Conservation (phyloP, 1,140 invertebrate species). For the Meloidogyne exigua region DNA sequence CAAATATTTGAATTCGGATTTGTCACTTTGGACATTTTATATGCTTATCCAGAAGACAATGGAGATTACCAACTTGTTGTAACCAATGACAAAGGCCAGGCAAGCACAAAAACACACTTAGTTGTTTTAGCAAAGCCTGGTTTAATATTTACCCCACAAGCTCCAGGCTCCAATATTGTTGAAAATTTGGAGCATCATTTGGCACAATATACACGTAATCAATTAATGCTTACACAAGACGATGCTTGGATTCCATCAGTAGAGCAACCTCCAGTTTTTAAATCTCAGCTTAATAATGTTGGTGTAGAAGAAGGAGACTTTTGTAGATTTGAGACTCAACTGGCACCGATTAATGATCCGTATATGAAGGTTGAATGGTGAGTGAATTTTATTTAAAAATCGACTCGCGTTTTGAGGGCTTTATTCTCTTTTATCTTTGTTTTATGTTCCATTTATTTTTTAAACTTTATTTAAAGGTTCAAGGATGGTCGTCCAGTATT, state of each 20-base stretch:
- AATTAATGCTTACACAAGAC: slow-evolving; percentile 49
- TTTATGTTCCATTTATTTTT: no score
- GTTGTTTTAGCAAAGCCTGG: slow-evolving; percentile 46
- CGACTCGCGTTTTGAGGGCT: slow-evolving; percentile 76
- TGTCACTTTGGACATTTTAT: slow-evolving; percentile 60
- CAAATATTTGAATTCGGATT: slow-evolving; percentile 61
- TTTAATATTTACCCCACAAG: slow-evolving; percentile 56
- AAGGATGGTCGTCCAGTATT: neutral
- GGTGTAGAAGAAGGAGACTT: slow-evolving; percentile 83
- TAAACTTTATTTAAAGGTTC: no score
- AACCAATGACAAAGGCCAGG: slow-evolving; percentile 58
- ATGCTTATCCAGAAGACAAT: slow-evolving; percentile 60
- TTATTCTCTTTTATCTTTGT: no score
- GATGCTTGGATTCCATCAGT: slow-evolving; percentile 56
- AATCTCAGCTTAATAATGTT: slow-evolving; percentile 54
- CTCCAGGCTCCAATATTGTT: slow-evolving; percentile 40
- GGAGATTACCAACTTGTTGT: slow-evolving; percentile 59
- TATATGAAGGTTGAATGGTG: slow-evolving; percentile 97
- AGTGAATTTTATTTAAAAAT: slow-evolving; percentile 78
- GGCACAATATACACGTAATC: slow-evolving; percentile 54
- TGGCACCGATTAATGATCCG: slow-evolving; percentile 86
- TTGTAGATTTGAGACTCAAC: slow-evolving; percentile 88
- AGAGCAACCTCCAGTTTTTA: slow-evolving; percentile 56
- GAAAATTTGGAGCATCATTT: slow-evolving; percentile 59
- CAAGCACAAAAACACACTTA: slow-evolving; percentile 48